A percentile compares a stretch with the other conserved stretches of the same genome.
Conservation (phyloP, 2,113 vertebrate species). For the Lophura nycthemera region DNA sequence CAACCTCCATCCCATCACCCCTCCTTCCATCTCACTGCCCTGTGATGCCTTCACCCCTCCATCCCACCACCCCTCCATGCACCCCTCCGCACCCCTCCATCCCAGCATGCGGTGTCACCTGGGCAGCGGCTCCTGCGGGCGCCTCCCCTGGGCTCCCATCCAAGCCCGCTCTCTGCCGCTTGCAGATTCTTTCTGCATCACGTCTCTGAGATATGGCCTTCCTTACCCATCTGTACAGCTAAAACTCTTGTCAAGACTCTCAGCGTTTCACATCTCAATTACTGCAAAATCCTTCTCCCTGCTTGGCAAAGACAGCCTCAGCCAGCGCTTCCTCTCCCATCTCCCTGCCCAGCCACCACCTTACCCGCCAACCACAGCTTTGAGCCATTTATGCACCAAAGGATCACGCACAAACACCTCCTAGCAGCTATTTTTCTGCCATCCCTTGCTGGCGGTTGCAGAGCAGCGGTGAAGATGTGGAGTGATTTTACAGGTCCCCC, state of each 20-base stretch:
- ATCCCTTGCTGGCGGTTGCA: not conserved
- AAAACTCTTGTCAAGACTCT: conserved; percentile 76
- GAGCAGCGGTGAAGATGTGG: not conserved
- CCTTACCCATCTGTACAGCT: conserved; percentile 76
- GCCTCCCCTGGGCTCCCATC: conserved; percentile 62
- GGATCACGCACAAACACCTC: conserved; percentile 56
- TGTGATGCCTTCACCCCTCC: not conserved
- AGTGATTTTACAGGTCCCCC: not conserved
- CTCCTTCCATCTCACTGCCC: not conserved
- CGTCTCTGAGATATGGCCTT: conserved; percentile 73
- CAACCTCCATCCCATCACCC: not conserved
- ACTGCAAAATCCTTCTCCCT: conserved; percentile 72
- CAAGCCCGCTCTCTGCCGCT: conserved; percentile 52
- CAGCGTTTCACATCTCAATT: conserved; percentile 75
- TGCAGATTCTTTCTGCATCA: conserved; percentile 71
- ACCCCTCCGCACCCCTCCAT: not conserved
- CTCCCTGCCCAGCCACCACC: conserved; percentile 60
- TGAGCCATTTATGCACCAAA: conserved; percentile 63
- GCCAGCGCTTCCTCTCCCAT: conserved; percentile 61
- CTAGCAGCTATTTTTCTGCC: conserved; percentile 12
- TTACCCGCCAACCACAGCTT: conserved; percentile 63
- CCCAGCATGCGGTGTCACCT: conserved; percentile 1
- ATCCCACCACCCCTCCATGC: not conserved
- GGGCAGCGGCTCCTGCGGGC: conserved; percentile 55
- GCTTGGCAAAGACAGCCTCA: conserved; percentile 69